Conservation (phyloP, 2,113 vertebrate species). For the Poecile atricapillus region DNA sequence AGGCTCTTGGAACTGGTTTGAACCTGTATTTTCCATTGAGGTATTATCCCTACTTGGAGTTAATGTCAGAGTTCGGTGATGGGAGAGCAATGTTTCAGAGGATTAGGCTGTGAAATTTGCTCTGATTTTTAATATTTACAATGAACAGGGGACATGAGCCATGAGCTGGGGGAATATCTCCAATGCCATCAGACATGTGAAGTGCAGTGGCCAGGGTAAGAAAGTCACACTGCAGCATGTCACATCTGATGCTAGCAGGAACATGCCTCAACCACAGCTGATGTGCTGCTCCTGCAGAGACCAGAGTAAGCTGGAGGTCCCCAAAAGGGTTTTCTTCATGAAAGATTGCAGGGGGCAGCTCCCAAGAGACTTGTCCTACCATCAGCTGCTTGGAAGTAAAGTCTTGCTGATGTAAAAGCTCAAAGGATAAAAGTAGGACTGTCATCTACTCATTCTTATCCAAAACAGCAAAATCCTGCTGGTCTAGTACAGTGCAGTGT, state of each 20-base stretch:
- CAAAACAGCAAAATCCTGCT: neutral
- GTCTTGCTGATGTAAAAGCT: neutral
- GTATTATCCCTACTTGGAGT: neutral
- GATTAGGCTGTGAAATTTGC: neutral
- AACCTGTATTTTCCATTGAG: neutral
- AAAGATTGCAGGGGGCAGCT: neutral
- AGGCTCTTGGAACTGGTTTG: neutral
- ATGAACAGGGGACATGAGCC: neutral
- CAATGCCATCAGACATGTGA: accelerated
- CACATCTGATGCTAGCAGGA: neutral
- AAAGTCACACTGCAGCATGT: neutral
- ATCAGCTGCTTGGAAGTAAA: neutral
- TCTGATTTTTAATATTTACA: neutral
- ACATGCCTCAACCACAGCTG: neutral
- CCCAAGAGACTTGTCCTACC: neutral
- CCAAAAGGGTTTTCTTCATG: neutral
- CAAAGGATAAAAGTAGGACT: neutral
- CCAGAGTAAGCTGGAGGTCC: neutral
- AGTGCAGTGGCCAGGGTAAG: neutral
- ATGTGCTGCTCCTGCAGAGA: neutral
- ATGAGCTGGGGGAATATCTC: neutral
- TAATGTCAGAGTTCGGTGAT: neutral
- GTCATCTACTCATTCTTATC: neutral
- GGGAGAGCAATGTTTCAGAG: neutral
- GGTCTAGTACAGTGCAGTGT: neutral